Evolutionary conservation across 2,797 vertebrate genomes (phyloP), one percentile per base, ranked within the genome.

Genomic region (Epinephelus coioides): DNA sequence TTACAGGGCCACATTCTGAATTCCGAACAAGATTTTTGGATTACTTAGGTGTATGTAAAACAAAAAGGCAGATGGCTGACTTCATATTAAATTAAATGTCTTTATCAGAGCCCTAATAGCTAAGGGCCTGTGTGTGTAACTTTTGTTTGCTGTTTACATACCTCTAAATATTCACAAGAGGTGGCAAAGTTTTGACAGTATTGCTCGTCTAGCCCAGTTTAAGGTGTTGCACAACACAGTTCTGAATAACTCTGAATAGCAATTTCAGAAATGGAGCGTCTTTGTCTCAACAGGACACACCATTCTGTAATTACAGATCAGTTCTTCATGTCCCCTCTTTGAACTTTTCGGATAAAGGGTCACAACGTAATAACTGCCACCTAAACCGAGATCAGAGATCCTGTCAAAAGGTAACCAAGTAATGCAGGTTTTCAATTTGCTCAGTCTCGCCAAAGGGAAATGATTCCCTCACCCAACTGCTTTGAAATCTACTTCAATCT

Each of bases 401-500:
- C 40, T 79, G 76, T 82, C 73, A 89, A 76, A 79, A 55, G 76
- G 78, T 62, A 79, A 90, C 79, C 38, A 64, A 73, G 76, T 84
- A 80, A 86, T 76, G 71, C 66, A 66, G 76, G 76, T 85, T 88
- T 78, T 87, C 68, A 77, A 19, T 79, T 89, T 91, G 81, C 64
- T 73, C 47, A 1, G 69, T 72, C 66, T 79, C 6, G 17, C 80
- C 76, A 76, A 86, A 73, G 68, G 81, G 69, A 90, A 90, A 85
- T 46, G 25, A 88, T 88, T 89, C 46, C 61, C 57, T 84, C 75
- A 78, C 34, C 55, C 54, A 55, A 13, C 46, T 23, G 14, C 89
- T 92, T 94, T 91, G 81, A 94, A 92, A 92, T 92, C 86, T 51
- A 86, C 75, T 92, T 91, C 77, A 88, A 88, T 90, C 61, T 71